Evolutionary conservation across 2,888 invertebrate species (phyloP), one percentile per base, ranked within the genome.

Genomic region (Mesochorus sp.): DNA sequence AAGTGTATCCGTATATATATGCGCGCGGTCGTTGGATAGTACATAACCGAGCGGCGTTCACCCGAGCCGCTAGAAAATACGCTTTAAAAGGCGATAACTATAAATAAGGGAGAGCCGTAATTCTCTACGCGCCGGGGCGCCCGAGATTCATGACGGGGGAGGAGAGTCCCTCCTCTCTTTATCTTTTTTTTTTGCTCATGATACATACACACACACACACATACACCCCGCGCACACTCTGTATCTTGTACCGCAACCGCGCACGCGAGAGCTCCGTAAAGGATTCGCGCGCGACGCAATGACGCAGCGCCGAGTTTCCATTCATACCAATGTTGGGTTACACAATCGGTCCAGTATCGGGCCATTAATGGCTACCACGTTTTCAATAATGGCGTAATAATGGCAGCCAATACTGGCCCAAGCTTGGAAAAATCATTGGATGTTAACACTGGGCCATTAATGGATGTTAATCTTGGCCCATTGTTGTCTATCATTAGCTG

Each of bases 61-160:
- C 79, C 76, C 74, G 68, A 55, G 80, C 81, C 74, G 73, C 81
- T 79, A 76, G 83, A 83, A 84, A 83, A 83, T 84, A 84, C 82
- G 83, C 80, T 82, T 84, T 83, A 84, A 85, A 83, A 81, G 83
- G 83, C 82, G 83, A 83, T 84, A 84, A 85, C 84, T 83, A 83
- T 85, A 83, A 85, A 84, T 84, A 84, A 84, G 83, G 80, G 80
- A 79, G 73, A 76, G 77, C 76, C 79, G 82, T 83, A 82, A 83
- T 82, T 83, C 82, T 80, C 80, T 73, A 75, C 76, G 66, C 77
- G 79, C 79, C 73, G 71, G 81, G 82, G 78, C 67, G 79, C 79
- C 75, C 78, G 80, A 82, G 83, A 83, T 82, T 82, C 79, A 82
- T 81, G 78, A 78, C 75, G 47, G 80, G 57, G 39, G 67, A 59